Evolutionary conservation across 2,888 invertebrate genomes (phyloP).

Genomic region (Thera britannica): DNA sequence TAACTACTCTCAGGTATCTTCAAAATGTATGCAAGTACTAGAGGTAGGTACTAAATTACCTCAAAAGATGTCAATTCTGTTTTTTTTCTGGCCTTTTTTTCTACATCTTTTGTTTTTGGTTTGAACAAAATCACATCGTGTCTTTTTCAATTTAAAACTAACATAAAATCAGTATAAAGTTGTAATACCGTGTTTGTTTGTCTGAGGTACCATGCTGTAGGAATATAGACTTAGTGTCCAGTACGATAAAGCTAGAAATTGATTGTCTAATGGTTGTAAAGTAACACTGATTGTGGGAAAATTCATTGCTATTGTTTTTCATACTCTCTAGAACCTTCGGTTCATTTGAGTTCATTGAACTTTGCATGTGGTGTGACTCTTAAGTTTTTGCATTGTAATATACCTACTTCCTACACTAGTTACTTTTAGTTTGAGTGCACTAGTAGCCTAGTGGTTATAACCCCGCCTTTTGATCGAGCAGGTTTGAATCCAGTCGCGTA

Average conservation of each 20-base stretch:
- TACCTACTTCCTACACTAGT: neutral
- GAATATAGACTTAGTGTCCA: neutral
- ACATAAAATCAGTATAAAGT: slow-evolving; percentile 4
- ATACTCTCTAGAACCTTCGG: slow-evolving; percentile 64
- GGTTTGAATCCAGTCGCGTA: too few relatives aligned
- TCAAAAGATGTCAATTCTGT: too few relatives aligned
- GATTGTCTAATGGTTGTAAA: slow-evolving; percentile 34
- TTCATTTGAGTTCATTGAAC: slow-evolving; percentile 66
- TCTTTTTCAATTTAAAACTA: neutral
- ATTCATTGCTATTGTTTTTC: slow-evolving; percentile 65
- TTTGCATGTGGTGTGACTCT: slow-evolving; percentile 25
- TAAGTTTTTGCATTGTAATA: slow-evolving; percentile 18
- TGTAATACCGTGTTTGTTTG: slow-evolving; percentile 1
- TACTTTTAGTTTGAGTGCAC: too few relatives aligned
- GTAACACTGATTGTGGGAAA: slow-evolving; percentile 67
- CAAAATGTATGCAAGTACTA: too few relatives aligned
- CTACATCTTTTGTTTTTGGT: neutral
- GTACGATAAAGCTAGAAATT: slow-evolving; percentile 41
- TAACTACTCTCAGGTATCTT: too few relatives aligned
- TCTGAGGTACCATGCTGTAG: neutral
- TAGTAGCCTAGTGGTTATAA: too few relatives aligned
- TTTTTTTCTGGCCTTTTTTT: too few relatives aligned
- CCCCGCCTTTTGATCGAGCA: too few relatives aligned
- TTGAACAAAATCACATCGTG: slow-evolving; percentile 19
- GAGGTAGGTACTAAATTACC: too few relatives aligned